phyloP scores from a whole-genome alignment of 2,888 invertebrate genomes.

The Torymus texanus region DNA sequence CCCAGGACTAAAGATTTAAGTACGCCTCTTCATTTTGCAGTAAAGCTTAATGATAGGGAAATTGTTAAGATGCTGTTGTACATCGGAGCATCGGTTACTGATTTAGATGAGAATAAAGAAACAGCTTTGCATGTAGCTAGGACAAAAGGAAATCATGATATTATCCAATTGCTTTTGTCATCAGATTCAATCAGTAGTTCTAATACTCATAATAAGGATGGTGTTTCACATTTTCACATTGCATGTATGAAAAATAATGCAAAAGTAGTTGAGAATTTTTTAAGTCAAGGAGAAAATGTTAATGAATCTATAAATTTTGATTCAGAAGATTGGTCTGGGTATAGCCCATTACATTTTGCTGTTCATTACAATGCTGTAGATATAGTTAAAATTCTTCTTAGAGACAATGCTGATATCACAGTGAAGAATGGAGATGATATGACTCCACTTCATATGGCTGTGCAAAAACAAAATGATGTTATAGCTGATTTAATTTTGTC shows the following conservation, averaged over 20 bases:
- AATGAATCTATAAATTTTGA: constrained; percentile 29
- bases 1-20: constrained; percentile 9
- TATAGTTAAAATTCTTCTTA: constrained; percentile 45
- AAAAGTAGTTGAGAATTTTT: constrained; percentile 5
- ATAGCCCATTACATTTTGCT: constrained; percentile 52
- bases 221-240: constrained; percentile 48
- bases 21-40: constrained; percentile 50
- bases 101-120: constrained; percentile 33
- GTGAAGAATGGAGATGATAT: constrained; percentile 41
- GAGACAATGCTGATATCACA: constrained; percentile 25
- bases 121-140: constrained; percentile 41
- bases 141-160: constrained; percentile 29
- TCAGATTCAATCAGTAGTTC: background rate
- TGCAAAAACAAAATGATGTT: constrained; percentile 26
- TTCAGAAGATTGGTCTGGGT: constrained; percentile 40
- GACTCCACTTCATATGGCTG: constrained; percentile 48
- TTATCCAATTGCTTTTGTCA: constrained; percentile 43
- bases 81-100: constrained; percentile 20
- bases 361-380: constrained; percentile 20
- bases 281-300: constrained; percentile 34
- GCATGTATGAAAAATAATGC: constrained; percentile 41
- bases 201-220: constrained; percentile 28
- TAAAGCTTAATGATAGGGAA: constrained; percentile 32
- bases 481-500: constrained; percentile 39
- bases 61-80: constrained; percentile 32